phyloP scores from a whole-genome alignment of 2,113 vertebrate genomes.

The Dromas ardeola region DNA sequence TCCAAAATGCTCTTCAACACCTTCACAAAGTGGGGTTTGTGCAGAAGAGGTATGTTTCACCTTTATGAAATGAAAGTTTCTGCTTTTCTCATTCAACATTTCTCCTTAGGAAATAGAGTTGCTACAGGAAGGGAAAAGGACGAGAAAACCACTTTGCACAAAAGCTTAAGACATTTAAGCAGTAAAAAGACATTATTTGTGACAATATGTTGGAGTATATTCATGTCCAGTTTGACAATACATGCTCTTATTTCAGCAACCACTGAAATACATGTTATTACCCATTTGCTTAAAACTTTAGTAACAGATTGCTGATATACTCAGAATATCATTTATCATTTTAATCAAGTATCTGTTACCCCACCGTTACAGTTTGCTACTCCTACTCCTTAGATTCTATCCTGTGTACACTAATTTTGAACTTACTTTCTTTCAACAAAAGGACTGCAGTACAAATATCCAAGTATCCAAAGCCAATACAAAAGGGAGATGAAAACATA shows the following conservation, averaged over 20 bases:
- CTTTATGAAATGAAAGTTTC: background rate
- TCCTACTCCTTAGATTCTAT: background rate
- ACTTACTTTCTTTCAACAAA: background rate
- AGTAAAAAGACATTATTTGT: background rate
- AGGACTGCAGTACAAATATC: background rate
- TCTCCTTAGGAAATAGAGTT: background rate
- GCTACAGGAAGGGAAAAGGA: background rate
- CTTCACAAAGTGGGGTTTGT: background rate
- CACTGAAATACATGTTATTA: background rate
- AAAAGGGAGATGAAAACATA: background rate
- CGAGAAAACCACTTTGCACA: background rate
- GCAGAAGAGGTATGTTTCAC: background rate
- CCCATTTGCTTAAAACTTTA: background rate
- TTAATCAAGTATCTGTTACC: background rate
- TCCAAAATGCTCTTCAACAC: background rate
- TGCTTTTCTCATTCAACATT: background rate
- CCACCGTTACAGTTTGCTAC: background rate
- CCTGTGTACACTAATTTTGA: background rate
- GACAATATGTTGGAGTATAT: background rate
- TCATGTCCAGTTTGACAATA: background rate
- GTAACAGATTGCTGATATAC: background rate
- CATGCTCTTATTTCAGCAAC: background rate
- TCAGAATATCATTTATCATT: background rate
- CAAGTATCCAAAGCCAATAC: background rate
- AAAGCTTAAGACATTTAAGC: background rate